Evolutionary conservation across 2,113 vertebrate genomes (phyloP).

Genomic region (Camarhynchus parvulus): DNA sequence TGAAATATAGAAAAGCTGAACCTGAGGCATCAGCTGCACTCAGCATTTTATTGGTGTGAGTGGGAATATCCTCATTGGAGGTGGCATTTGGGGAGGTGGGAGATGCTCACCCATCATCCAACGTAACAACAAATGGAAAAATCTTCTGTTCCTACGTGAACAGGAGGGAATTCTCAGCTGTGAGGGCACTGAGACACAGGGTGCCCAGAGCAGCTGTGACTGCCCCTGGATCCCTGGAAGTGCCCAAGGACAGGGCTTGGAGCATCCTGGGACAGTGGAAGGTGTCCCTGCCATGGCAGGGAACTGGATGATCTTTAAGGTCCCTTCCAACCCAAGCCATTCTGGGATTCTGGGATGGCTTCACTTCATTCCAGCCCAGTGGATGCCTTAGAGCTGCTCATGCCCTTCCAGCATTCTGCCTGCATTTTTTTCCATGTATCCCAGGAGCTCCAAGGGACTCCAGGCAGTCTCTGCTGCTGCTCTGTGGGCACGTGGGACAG

Average conservation of each 20-base stretch:
- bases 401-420: background rate
- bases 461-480: background rate
- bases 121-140: background rate
- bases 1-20: background rate
- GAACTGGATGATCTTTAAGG: background rate
- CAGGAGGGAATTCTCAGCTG: background rate
- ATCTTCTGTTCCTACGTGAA: background rate
- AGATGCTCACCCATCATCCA: background rate
- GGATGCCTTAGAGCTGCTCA: background rate
- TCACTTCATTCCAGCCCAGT: background rate
- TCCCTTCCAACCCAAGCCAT: background rate
- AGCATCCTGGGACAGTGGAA: background rate
- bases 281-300: background rate
- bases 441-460: background rate
- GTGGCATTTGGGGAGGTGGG: background rate
- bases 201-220: background rate
- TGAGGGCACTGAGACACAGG: background rate
- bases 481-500: conserved; percentile 26
- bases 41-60: background rate
- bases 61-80: background rate
- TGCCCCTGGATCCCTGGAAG: background rate
- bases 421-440: background rate
- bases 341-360: background rate
- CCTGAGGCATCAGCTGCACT: background rate
- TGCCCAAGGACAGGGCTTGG: accelerated